Conservation (phyloP, 2,888 invertebrate species). For the Nomada ferruginata region DNA sequence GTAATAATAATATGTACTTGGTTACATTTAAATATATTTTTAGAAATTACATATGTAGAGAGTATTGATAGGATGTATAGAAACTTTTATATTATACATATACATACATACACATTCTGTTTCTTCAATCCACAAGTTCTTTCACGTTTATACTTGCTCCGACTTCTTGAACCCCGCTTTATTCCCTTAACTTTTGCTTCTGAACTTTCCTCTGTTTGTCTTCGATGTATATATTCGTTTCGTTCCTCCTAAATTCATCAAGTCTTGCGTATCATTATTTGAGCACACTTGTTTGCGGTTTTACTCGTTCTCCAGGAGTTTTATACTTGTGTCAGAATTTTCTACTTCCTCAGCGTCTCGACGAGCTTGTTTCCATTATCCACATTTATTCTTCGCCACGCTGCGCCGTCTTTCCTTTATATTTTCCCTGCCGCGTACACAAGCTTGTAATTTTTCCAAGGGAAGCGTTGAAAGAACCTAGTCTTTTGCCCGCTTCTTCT, state of each 20-base stretch:
- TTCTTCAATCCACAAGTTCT: not conserved
- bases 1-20: too few relatives aligned
- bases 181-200: not conserved
- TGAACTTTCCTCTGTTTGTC: slow-evolving; percentile 5
- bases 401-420: not conserved
- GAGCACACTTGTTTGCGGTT: not conserved
- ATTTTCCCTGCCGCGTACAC: not conserved
- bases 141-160: slow-evolving; percentile 9
- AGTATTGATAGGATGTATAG: not conserved
- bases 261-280: slow-evolving; percentile 19
- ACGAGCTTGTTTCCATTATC: slow-evolving; percentile 16
- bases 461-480: not conserved
- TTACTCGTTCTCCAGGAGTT: not conserved
- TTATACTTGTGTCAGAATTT: not conserved
- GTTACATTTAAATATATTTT: too few relatives aligned
- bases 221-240: not conserved
- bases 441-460: slow-evolving; percentile 18
- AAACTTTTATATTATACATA: not conserved
- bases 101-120: not conserved
- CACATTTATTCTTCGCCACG: not conserved
- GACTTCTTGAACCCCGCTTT: slow-evolving; percentile 5
- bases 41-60: not conserved
- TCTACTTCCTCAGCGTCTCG: not conserved
- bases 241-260: slow-evolving; percentile 5
- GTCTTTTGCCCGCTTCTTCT: slow-evolving; percentile 3